These are phyloP conservation scores for Marronus borbonicus DNA, from an alignment of 2,888 invertebrate species.

Conservation along the genomic window DNA sequence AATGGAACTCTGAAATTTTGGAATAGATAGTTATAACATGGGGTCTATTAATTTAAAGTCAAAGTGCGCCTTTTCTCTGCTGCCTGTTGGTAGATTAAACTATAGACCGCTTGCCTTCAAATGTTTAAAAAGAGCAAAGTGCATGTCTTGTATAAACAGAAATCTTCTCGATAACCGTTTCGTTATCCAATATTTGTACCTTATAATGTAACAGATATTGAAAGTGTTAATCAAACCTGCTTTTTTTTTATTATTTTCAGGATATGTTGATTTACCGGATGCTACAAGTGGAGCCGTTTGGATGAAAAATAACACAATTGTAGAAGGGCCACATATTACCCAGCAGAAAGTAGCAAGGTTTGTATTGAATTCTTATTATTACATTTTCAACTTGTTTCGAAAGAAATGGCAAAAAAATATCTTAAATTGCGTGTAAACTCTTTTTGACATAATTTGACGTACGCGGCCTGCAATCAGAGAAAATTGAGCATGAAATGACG, in stretches of 20 bases:
- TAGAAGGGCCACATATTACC: conserved; percentile 66
- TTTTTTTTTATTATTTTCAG: conserved; percentile 66
- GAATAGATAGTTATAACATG: no score
- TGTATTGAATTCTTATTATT: conserved; percentile 40
- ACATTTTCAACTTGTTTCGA: no score
- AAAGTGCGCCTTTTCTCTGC: no score
- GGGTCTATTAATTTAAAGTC: no score
- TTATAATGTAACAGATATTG: background rate
- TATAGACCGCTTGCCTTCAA: background rate
- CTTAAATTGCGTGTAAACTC: conserved; percentile 4
- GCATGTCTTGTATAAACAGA: no score
- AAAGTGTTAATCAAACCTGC: background rate
- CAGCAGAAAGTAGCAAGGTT: conserved; percentile 71
- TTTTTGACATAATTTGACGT: conserved; percentile 23
- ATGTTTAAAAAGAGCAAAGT: background rate
- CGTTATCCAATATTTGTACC: background rate
- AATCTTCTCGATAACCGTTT: no score
- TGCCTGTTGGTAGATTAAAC: no score
- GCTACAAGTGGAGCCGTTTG: conserved; percentile 82
- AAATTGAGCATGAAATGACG: conserved; percentile 15
- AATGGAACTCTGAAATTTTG: no score
- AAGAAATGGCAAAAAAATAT: background rate
- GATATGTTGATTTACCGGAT: conserved; percentile 80
- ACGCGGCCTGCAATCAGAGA: conserved; percentile 4
- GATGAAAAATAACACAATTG: conserved; percentile 74